These are phyloP conservation scores for Thyatira batis DNA, from an alignment of 2,888 invertebrate species.

Conservation along the genomic window DNA sequence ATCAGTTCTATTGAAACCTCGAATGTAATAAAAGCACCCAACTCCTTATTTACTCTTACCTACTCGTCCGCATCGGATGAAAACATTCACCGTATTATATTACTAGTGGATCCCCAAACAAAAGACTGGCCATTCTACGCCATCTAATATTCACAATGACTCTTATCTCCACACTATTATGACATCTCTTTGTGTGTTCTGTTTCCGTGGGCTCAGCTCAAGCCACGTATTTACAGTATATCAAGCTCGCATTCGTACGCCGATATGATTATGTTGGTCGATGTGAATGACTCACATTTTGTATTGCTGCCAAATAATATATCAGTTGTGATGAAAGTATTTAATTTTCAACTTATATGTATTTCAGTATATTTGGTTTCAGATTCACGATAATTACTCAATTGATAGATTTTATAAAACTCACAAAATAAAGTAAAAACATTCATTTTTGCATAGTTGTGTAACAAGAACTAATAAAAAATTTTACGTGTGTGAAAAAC, in stretches of 20 bases:
- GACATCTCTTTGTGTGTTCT: conserved; percentile 15
- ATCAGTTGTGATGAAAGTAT: not conserved
- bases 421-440: too few species aligned
- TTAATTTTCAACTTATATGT: too few species aligned
- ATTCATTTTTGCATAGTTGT: too few species aligned
- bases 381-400: too few species aligned
- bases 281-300: conserved; percentile 9
- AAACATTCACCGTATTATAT: not conserved
- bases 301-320: not conserved
- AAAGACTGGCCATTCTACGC: conserved; percentile 6
- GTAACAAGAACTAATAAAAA: too few species aligned
- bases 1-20: not conserved
- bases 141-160: conserved; percentile 16
- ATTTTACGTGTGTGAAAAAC: too few species aligned
- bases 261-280: conserved; percentile 17
- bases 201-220: conserved; percentile 12
- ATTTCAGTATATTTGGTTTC: too few species aligned
- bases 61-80: not conserved
- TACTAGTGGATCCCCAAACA: conserved; percentile 7
- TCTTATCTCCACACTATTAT: conserved; percentile 16
- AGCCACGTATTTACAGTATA: conserved; percentile 14
- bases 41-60: not conserved
- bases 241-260: conserved; percentile 18
- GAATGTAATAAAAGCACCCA: not conserved
- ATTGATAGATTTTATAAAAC: too few species aligned